Base-by-base conservation (phyloP, 2,888 invertebrate genomes). In the Bimastos eiseni region DNA sequence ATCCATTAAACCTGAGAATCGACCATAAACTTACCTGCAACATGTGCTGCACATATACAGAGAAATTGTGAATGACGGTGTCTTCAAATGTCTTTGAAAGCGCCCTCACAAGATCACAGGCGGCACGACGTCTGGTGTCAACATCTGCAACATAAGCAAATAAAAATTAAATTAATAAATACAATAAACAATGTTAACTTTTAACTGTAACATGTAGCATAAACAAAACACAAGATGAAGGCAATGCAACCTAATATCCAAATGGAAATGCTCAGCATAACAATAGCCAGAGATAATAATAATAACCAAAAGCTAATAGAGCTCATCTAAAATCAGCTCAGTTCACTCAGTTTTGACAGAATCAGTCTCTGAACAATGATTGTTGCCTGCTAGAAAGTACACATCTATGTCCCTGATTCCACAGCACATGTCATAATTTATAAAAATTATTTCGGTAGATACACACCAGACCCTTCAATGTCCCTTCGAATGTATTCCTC, bases 81-180 rank as follows among this genome's bases (percentile, higher is more conserved):
- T 93, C 94, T 92, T 95, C 95, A 93, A 95, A 95, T 49, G 97
- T 97, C 93, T 97, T 96, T 37, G 98, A 97, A 3, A 99, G 96
- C 0, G 98, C 97, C 94, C 97, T 97, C 37, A 99, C 99, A 90
- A 99, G 96, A 96, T 99, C 99, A 95, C 99, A 98, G 89, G 99
- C 99, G 38, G 99, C 98, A 92, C 99, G 96, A 38, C 99, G 96
- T 90, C 99, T 96, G 0, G 99, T 99, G 95, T 99, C 99, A 92
- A 98, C 97, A 95, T 99, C 99, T 19, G 94, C 38, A 24, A 86
- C 24, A 33, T n/a, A 49, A 88, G 21, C 5, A 11, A 90, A 36
- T 34, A 21, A 90, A 21, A 11, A 55, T 24, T n/a, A n/a, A n/a
- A n/a, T n/a, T n/a, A n/a, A n/a, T n/a, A n/a, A n/a, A n/a, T n/a